These are phyloP conservation scores for Parelbella ahira DNA, from an alignment of 2,888 invertebrate species.

Conservation along the genomic window DNA sequence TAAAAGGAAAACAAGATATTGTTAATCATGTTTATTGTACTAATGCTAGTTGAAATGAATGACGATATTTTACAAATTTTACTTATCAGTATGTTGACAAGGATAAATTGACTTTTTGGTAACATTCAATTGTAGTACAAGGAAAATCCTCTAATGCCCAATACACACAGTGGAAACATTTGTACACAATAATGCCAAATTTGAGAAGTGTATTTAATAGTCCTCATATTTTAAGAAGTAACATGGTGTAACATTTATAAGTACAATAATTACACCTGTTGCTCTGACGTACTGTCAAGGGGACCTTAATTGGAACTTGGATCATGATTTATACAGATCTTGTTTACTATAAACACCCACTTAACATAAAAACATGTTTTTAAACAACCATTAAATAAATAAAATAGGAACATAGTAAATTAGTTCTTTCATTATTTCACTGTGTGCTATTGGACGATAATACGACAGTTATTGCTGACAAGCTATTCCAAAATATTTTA, in stretches of 20 bases:
- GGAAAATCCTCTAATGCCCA: constrained; percentile 5
- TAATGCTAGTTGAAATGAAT: constrained; percentile 69
- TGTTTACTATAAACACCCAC: background rate
- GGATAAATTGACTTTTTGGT: constrained; percentile 69
- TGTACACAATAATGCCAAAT: too few relatives aligned
- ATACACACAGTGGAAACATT: constrained; percentile 21
- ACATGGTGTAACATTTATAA: too few relatives aligned
- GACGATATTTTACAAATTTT: constrained; percentile 55
- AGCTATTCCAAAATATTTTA: constrained; percentile 2
- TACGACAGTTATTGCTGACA: constrained; percentile 1
- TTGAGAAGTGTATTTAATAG: too few relatives aligned
- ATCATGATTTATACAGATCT: too few relatives aligned
- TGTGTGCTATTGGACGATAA: constrained; percentile 15
- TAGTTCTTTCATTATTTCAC: constrained; percentile 10
- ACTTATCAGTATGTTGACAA: constrained; percentile 43
- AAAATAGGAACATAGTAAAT: constrained; percentile 18
- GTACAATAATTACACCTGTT: too few relatives aligned
- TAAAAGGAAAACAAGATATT: too few relatives aligned
- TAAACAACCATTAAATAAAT: constrained; percentile 17
- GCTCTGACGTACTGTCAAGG: too few relatives aligned
- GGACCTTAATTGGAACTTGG: too few relatives aligned
- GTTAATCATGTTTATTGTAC: constrained; percentile 71
- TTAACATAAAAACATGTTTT: constrained; percentile 2
- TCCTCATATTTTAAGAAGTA: too few relatives aligned
- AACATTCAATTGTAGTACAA: constrained; percentile 39